Conservation (phyloP, 2,797 vertebrate species). For the Halcyon badia region DNA sequence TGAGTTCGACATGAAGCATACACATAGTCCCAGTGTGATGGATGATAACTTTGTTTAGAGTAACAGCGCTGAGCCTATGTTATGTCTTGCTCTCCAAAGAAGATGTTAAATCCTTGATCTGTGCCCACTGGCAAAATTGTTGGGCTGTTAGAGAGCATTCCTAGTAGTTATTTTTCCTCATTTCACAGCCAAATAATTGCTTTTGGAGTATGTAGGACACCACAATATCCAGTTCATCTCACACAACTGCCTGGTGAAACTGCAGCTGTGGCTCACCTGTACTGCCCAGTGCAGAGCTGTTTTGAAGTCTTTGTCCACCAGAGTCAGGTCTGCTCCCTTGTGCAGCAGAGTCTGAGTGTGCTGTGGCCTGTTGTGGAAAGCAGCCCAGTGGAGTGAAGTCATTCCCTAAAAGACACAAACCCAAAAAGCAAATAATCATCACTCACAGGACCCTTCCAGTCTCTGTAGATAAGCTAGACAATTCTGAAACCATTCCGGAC, state of each 20-base stretch:
- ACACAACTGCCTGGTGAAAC: background rate
- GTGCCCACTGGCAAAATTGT: background rate
- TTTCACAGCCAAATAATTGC: background rate
- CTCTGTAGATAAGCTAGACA: background rate
- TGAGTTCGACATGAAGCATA: background rate
- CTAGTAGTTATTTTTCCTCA: background rate
- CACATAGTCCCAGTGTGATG: background rate
- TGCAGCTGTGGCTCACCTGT: conserved; percentile 74
- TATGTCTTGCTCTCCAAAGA: background rate
- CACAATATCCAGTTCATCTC: background rate
- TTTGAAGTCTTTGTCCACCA: conserved; percentile 92
- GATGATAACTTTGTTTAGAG: background rate
- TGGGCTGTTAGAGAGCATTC: background rate
- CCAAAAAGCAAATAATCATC: background rate
- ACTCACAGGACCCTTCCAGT: background rate
- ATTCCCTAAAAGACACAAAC: conserved; percentile 84
- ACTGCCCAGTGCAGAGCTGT: conserved; percentile 92
- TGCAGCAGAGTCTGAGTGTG: conserved; percentile 87
- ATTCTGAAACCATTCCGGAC: background rate
- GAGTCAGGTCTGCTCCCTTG: conserved; percentile 87
- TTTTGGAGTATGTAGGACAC: background rate
- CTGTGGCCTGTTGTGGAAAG: conserved; percentile 89
- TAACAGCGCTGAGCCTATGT: background rate
- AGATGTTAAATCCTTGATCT: background rate
- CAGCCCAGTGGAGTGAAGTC: conserved; percentile 92